phyloP scores from a whole-genome alignment of 1,140 invertebrate genomes.

The Zeugodacus cucurbitae region DNA sequence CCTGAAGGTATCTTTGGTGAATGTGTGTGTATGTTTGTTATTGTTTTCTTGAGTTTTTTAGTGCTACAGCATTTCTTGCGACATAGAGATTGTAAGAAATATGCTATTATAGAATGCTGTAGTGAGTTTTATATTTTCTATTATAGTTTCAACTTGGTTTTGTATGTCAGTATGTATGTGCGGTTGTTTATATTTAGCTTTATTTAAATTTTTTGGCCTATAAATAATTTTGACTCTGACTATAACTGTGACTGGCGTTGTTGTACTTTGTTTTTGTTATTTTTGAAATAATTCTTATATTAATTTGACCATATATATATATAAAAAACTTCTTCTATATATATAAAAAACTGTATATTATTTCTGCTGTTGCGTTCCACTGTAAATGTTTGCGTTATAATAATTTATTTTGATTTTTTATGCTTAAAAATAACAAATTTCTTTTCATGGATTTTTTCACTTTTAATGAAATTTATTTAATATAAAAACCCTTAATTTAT shows the following conservation, averaged over 20 bases:
- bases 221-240: background rate
- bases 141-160: background rate
- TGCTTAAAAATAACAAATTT: background rate
- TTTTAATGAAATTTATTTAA: background rate
- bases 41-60: background rate
- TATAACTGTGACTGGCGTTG: background rate
- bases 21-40: slow-evolving; percentile 16
- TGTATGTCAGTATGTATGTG: background rate
- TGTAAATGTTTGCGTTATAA: background rate
- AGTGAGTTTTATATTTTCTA: background rate
- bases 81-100: background rate
- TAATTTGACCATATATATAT: background rate
- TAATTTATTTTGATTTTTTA: slow-evolving; percentile 11
- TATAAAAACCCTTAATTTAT: background rate
- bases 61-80: background rate
- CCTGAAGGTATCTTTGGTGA: slow-evolving; percentile 47
- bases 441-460: background rate
- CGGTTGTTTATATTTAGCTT: background rate
- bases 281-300: background rate
- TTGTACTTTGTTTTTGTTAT: background rate
- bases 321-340: too few relatives aligned
- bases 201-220: background rate
- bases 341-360: background rate
- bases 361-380: background rate
- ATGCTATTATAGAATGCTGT: background rate